Evolutionary conservation across 2,888 invertebrate genomes (phyloP).

Genomic region (Philaethria dido): DNA sequence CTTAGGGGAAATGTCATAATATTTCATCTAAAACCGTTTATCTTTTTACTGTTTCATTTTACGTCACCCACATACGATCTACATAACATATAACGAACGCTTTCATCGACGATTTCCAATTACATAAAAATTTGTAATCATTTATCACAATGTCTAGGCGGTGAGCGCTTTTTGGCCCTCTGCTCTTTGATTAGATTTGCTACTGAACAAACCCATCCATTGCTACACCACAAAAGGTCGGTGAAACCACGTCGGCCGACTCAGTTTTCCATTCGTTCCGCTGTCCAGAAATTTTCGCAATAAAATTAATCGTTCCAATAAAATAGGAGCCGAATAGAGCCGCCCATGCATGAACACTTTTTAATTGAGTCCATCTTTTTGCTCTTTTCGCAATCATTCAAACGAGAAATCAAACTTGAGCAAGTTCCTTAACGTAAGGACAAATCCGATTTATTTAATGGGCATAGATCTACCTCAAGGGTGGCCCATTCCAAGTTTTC

Average conservation of each 20-base stretch:
- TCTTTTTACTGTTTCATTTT: conserved; percentile 44
- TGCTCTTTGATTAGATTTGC: conserved; percentile 74
- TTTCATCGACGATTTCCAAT: conserved; percentile 64
- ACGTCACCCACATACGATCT: conserved; percentile 43
- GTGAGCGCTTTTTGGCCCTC: conserved; percentile 57
- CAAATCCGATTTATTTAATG: conserved; percentile 34
- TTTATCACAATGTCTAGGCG: conserved; percentile 61
- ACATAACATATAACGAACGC: conserved; percentile 39
- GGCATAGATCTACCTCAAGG: conserved; percentile 33
- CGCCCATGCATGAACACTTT: conserved; percentile 81
- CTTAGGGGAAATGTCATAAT: neutral
- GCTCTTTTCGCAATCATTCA: conserved; percentile 68
- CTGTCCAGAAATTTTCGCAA: conserved; percentile 82
- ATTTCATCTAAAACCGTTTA: conserved; percentile 26
- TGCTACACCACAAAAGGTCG: conserved; percentile 72
- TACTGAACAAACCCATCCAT: conserved; percentile 70
- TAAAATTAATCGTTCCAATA: conserved; percentile 83
- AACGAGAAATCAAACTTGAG: conserved; percentile 73
- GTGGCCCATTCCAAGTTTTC: conserved; percentile 40
- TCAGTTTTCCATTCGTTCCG: conserved; percentile 77
- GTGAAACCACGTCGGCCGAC: conserved; percentile 62
- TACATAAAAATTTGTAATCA: conserved; percentile 72
- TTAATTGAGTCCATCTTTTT: conserved; percentile 80
- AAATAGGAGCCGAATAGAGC: conserved; percentile 77
- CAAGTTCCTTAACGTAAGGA: conserved; percentile 49